A percentile compares a stretch with the other conserved stretches of the same genome.
phyloP scores from a whole-genome alignment of 2,113 vertebrate genomes.

The Stegostoma tigrinum region DNA sequence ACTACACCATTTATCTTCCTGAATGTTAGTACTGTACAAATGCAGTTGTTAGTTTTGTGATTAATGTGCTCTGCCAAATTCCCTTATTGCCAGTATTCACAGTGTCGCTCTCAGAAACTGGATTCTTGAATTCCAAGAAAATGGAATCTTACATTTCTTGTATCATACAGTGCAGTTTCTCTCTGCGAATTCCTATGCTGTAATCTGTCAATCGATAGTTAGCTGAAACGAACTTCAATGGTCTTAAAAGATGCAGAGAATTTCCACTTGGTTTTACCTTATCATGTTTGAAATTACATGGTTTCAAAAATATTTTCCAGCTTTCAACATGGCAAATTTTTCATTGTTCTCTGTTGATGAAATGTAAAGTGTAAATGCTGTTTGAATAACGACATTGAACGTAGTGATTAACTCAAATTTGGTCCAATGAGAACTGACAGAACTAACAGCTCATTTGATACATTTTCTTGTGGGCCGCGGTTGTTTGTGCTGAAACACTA shows the following conservation, averaged over 20 bases:
- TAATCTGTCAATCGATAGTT: neutral
- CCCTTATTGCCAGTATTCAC: neutral
- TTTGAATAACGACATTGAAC: neutral
- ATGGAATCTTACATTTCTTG: neutral
- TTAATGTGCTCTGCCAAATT: neutral
- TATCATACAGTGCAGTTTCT: neutral
- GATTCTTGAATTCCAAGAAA: neutral
- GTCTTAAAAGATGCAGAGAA: neutral
- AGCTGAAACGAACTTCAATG: neutral
- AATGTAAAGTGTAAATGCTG: neutral
- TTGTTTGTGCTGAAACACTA: too few species aligned
- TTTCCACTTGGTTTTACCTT: neutral
- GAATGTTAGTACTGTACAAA: neutral
- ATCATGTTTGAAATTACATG: neutral
- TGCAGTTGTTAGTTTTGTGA: neutral
- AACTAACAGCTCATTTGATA: too few species aligned
- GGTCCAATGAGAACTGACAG: too few species aligned
- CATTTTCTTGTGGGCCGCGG: too few species aligned
- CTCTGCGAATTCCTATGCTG: neutral
- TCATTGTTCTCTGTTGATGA: neutral
- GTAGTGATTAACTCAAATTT: too few species aligned
- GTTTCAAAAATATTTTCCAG: neutral
- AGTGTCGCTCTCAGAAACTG: neutral
- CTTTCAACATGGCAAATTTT: neutral
- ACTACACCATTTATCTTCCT: too few species aligned